These are phyloP conservation scores for Terrapene triunguis DNA, from an alignment of 2,113 vertebrate genomes.

Conservation along the genomic window DNA sequence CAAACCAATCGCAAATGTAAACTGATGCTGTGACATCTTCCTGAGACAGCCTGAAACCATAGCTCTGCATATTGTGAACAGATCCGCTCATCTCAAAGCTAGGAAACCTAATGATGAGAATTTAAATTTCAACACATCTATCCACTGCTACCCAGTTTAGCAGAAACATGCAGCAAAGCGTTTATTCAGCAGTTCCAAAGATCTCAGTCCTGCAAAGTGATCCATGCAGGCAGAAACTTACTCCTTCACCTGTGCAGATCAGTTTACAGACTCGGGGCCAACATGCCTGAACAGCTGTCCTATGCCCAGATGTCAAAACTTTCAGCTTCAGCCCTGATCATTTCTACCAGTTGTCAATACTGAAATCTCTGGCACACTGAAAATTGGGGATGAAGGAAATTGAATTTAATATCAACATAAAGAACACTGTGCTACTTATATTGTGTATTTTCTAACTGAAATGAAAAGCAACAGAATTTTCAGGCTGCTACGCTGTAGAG, in stretches of 20 bases:
- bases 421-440: neutral
- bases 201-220: neutral
- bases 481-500: neutral
- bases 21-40: neutral
- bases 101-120: conserved; percentile 2
- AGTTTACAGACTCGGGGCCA: neutral
- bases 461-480: conserved; percentile 17
- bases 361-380: neutral
- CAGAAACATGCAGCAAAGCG: neutral
- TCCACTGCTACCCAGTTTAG: neutral
- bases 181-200: neutral
- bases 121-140: neutral
- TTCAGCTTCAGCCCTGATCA: neutral
- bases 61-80: neutral
- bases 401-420: neutral
- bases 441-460: conserved; percentile 4
- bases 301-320: neutral
- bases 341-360: neutral
- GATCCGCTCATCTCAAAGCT: neutral
- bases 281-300: neutral
- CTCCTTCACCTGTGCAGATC: neutral
- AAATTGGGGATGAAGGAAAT: neutral
- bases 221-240: neutral
- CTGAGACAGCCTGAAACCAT: neutral
- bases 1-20: neutral